Evolutionary conservation across 2,113 vertebrate species (phyloP), one percentile per base, ranked within the genome.

Genomic region (Progne subis): DNA sequence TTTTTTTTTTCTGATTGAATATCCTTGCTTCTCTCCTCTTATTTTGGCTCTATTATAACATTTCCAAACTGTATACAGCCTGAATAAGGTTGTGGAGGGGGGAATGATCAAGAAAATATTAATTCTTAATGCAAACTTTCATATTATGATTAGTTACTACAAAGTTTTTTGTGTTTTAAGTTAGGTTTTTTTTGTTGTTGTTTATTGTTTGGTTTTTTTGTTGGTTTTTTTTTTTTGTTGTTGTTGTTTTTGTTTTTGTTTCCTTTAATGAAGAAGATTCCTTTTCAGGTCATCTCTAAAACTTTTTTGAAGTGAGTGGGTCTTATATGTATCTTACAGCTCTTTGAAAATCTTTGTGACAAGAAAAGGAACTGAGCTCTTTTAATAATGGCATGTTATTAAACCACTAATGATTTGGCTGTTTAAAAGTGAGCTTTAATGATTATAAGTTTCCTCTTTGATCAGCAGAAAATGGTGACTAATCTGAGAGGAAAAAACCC

Each of bases 361-460:
- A 61, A 83, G 52, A 81, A 92, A 93, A 88, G 44, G 64, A 93
- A 83, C 52, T 5, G 13, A 83, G 37, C 31, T 88, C 56, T 78
- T 96, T 93, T 71, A 96, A 92, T 92, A 96, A 92, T 56, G 72
- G 16, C 37, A 55, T 85, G 56, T 92, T 95, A 90, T 90, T 86
- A 96, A 96, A 94, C 86, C 89, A 88, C 76, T 96, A 96, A 96
- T 90, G 76, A 88, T 86, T 96, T 90, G 82, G 39, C 82, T 92
- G 71, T 96, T 90, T 88, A 86, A 90, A 88, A 92, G 53, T 68
- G 81, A 89, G 81, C n/a, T 92, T 77, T 93, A 92, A 88, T 82
- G 55, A 85, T 76, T 65, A 23, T 83, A 93, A 81, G 21, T 88
- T 56, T 92, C 65, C 34, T 81, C 83, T 96, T 96, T 94, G 93